Evolutionary conservation across 2,888 invertebrate genomes (phyloP), one percentile per base, ranked within the genome.

Genomic region (Pyrochroa serraticornis): DNA sequence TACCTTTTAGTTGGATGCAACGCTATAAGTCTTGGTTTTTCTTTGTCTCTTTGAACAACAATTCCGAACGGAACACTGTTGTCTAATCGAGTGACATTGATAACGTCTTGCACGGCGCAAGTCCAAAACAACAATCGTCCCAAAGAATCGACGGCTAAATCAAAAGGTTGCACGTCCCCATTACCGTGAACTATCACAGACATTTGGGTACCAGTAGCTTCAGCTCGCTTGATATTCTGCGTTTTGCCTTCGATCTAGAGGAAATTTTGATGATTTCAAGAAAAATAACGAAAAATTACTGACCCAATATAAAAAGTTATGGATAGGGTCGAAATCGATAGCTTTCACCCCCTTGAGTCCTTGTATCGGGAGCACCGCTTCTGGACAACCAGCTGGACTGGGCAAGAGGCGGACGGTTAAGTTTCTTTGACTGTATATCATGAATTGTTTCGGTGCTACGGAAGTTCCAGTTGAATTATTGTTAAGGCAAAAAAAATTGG

Each of bases 51-150:
- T 9, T 87, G 84, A 34, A 93, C 83, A 8, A 94, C 87, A 1
- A 91, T 86, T 0, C 90, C 91, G 2, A 84, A 77, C 13, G 81
- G 69, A 62, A 86, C 83, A 1, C 84, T 83, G 71, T 85, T 85
- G 71, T 89, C 87, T 22, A 91, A 83, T 60, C 90, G 85, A 0
- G 95, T 95, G 0, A 94, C 91, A 76, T 96, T 96, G 43, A 97
- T 95, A 0, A 92, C 89, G 75, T 96, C 91, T 6, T 90, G 87
- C 61, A 85, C 84, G 0, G 89, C 82, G 70, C 94, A 94, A 0
- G 93, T 91, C 95, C 95, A 96, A 80, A 94, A 96, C 0, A 97
- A 76, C 1, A 93, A 80, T 9, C 94, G 84, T 0, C 94, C 91
- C 32, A 93, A 83, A 0, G 92, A 88, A 77, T 97, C 96, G 6